Evolutionary conservation across 35 echinoderm and acorn worm species (phyloP).

Genomic region (Heliocidaris erythrogramma): DNA sequence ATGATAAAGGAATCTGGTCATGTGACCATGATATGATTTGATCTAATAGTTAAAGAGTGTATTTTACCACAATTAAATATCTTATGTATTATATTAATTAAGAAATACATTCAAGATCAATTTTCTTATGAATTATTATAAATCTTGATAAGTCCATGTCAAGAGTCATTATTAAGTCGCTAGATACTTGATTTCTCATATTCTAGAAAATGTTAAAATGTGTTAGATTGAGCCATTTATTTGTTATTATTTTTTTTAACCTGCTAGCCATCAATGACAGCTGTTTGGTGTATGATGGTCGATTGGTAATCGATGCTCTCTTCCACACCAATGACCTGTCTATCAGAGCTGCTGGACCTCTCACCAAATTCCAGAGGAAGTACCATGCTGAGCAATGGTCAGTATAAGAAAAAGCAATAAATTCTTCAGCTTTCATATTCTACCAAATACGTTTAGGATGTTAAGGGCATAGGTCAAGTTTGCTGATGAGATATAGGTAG

Average conservation of each 20-base stretch:
- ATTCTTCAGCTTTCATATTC: neutral
- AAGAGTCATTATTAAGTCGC: neutral
- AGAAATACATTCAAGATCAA: too few relatives aligned
- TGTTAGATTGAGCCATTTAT: neutral
- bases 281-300: conserved; percentile 95
- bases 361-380: conserved; percentile 97
- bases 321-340: conserved; percentile 98
- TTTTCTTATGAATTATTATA: too few relatives aligned
- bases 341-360: conserved; percentile 90
- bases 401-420: conserved; percentile 22
- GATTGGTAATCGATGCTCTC: conserved; percentile 89
- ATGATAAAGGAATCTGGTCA: too few relatives aligned
- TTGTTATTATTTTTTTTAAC: conserved; percentile 9
- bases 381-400: conserved; percentile 97
- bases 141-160: too few relatives aligned
- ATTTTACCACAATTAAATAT: too few relatives aligned
- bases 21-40: too few relatives aligned
- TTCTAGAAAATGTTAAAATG: neutral
- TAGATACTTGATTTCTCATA: neutral
- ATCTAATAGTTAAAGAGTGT: too few relatives aligned
- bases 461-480: too few relatives aligned
- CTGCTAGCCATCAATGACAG: conserved; percentile 95
- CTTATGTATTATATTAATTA: too few relatives aligned
- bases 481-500: too few relatives aligned
- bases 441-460: neutral